Conservation (phyloP, 1,140 invertebrate genomes). For the Pachypsylla venusta region DNA sequence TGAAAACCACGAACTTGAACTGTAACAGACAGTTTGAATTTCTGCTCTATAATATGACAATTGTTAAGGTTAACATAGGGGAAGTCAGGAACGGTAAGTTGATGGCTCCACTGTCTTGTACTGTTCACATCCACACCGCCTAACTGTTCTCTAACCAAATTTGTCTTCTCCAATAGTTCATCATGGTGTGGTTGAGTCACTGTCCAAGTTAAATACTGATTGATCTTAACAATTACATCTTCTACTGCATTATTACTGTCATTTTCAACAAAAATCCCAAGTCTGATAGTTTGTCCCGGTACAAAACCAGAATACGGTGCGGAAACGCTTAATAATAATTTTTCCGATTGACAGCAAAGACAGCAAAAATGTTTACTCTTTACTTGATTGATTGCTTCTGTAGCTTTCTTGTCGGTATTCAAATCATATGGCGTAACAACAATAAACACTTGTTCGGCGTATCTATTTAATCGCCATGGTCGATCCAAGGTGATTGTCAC, state of each 20-base stretch:
- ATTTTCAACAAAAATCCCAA: constrained; percentile 50
- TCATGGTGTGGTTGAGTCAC: constrained; percentile 37
- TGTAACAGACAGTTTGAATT: too few species aligned
- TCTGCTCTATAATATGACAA: constrained; percentile 47
- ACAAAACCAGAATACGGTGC: constrained; percentile 50
- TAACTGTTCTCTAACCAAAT: constrained; percentile 37
- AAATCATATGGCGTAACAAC: constrained; percentile 68
- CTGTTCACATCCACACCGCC: constrained; percentile 37
- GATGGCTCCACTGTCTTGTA: constrained; percentile 39
- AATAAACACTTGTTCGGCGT: constrained; percentile 68
- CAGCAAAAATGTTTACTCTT: constrained; percentile 53
- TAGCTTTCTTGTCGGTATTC: too few species aligned
- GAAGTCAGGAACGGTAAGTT: constrained; percentile 41
- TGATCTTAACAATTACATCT: constrained; percentile 40
- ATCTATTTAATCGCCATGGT: constrained; percentile 77
- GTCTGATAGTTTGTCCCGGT: constrained; percentile 47
- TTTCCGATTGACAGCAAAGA: constrained; percentile 47
- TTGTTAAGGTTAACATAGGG: constrained; percentile 45
- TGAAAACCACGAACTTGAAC: constrained; percentile 37
- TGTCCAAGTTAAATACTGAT: constrained; percentile 37
- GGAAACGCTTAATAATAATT: constrained; percentile 41
- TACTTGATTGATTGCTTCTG: constrained; percentile 44
- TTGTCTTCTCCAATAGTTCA: constrained; percentile 35
- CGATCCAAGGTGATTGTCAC: constrained; percentile 67
- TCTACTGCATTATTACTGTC: constrained; percentile 44